Conservation (phyloP, 2,113 vertebrate genomes). For the Capra hircus region DNA sequence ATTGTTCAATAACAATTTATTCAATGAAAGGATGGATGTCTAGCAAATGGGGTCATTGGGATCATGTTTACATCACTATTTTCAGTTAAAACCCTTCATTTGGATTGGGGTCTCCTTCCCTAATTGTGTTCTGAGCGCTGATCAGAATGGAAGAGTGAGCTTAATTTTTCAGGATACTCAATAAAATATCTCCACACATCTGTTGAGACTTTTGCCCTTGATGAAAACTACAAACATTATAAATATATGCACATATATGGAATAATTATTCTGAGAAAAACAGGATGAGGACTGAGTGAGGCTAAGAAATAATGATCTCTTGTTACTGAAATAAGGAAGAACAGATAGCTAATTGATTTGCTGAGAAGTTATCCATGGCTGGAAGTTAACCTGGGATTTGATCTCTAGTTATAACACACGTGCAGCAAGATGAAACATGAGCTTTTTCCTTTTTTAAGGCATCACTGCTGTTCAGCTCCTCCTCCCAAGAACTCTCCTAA, state of each 20-base stretch:
- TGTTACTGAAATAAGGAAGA: background rate
- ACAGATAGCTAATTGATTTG: background rate
- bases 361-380: background rate
- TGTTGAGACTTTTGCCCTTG: background rate
- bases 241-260: background rate
- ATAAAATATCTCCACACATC: background rate
- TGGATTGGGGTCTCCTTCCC: background rate
- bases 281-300: background rate
- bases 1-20: background rate
- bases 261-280: slow-evolving; percentile 10
- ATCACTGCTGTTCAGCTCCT: background rate
- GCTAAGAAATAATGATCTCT: background rate
- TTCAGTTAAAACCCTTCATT: slow-evolving; percentile 4
- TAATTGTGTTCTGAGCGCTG: background rate
- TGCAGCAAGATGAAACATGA: background rate
- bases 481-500: background rate
- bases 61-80: background rate
- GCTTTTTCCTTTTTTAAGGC: background rate
- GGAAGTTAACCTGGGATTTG: slow-evolving; percentile 5
- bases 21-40: background rate
- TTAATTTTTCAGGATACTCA: background rate
- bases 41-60: background rate
- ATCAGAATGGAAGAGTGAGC: background rate
- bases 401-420: background rate
- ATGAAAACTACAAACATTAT: background rate